phyloP scores from a whole-genome alignment of 64 coral and sea anemone genomes.

The Montipora foliosa region DNA sequence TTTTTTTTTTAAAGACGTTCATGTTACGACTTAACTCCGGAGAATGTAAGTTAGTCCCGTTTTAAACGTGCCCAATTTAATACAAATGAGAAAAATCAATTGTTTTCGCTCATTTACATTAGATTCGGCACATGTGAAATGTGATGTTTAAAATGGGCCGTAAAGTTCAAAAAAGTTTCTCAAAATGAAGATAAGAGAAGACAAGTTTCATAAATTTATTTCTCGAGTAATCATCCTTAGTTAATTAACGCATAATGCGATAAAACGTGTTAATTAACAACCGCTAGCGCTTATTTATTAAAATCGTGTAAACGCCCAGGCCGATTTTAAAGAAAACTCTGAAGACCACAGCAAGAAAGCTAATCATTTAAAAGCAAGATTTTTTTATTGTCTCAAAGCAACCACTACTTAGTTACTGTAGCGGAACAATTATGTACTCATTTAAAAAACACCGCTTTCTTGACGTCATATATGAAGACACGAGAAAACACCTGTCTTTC shows the following conservation, averaged over 20 bases:
- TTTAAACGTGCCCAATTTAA: too few species aligned
- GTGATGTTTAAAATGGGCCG: too few species aligned
- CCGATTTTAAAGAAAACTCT: neutral
- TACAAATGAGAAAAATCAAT: too few species aligned
- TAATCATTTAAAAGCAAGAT: neutral
- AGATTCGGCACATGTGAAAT: too few species aligned
- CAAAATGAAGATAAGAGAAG: neutral
- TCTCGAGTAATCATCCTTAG: neutral
- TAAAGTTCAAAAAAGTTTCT: too few species aligned
- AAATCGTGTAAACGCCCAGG: too few species aligned
- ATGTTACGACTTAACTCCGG: too few species aligned
- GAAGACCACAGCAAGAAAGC: neutral
- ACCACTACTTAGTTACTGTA: neutral
- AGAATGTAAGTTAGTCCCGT: too few species aligned
- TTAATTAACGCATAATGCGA: constrained; percentile 3
- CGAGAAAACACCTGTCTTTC: neutral
- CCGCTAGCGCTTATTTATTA: neutral
- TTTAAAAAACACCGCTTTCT: neutral
- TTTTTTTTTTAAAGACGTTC: too few species aligned
- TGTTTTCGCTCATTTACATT: too few species aligned
- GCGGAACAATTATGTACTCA: neutral
- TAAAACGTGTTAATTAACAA: neutral
- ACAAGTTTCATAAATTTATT: neutral
- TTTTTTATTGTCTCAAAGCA: neutral
- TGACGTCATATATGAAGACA: neutral